These are phyloP conservation scores for Melanostoma mellinum DNA, from an alignment of 2,888 invertebrate species.

Conservation along the genomic window DNA sequence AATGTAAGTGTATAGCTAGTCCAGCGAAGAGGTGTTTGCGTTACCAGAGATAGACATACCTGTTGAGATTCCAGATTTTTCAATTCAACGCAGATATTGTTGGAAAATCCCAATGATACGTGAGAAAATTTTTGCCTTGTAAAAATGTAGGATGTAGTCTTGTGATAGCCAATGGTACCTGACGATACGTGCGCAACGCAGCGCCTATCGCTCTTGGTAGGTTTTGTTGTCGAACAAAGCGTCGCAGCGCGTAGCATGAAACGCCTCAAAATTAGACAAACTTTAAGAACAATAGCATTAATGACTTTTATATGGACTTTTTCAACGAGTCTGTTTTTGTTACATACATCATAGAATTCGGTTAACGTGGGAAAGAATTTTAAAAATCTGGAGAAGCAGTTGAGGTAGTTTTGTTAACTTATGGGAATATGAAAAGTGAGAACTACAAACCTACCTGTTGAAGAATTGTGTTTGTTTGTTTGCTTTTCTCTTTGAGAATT, in stretches of 20 bases:
- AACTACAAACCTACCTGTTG: constrained; percentile 20
- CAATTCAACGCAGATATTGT: constrained; percentile 43
- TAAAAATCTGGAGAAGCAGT: too few relatives aligned
- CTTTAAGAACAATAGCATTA: constrained; percentile 68
- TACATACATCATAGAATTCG: background rate
- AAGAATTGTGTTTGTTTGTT: constrained; percentile 26
- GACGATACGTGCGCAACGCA: constrained; percentile 19
- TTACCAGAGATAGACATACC: constrained; percentile 51
- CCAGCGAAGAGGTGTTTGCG: constrained; percentile 10
- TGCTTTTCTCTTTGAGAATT: constrained; percentile 25
- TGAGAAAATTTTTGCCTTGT: constrained; percentile 57
- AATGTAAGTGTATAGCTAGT: constrained; percentile 8
- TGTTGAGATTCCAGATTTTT: constrained; percentile 59
- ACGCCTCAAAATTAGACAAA: constrained; percentile 67
- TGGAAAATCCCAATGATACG: constrained; percentile 64
- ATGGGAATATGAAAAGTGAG: background rate
- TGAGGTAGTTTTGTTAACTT: constrained; percentile 15
- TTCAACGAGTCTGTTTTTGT: constrained; percentile 53
- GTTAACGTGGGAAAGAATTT: constrained; percentile 61
- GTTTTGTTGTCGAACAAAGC: constrained; percentile 55
- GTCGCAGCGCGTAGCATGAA: constrained; percentile 53
- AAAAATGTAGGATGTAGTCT: constrained; percentile 17
- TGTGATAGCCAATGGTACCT: constrained; percentile 37
- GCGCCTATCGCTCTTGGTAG: constrained; percentile 40
- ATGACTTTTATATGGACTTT: constrained; percentile 69